Base-by-base conservation (phyloP, 2,113 vertebrate genomes). In the Pollimyrus isidori region DNA sequence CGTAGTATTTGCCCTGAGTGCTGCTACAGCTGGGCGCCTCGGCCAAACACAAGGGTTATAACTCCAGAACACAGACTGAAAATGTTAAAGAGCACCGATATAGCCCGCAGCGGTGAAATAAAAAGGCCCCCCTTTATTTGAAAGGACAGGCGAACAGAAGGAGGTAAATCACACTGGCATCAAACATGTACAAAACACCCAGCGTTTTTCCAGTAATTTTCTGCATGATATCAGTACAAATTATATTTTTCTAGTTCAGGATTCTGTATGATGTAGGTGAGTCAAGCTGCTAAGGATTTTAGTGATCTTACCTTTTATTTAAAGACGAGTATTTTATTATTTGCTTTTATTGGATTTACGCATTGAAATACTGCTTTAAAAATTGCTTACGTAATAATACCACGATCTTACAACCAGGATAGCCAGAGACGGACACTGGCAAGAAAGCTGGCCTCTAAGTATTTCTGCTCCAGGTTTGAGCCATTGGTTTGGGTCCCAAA, bases 11-110 rank as follows among this genome's bases (percentile, higher is more conserved):
- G 91, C 91, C 89, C 89, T 90, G 92, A 90, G 91, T 91, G 92
- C 90, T 92, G 91, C 89, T 92, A 92, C 90, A 91, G 89, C 90
- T 90, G 88, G 90, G 91, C 91, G 91, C 92, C 91, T 89, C 50
- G 58, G 48, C 50, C 85, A 45, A 89, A 48, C 90, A 49, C 46
- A 88, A 83, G 65, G 90, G 90, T 92, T 92, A 89, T 90, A 91
- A 91, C 92, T 90, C 88, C 23, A 84, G 90, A 50, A 35, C 87
- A 90, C 82, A 88, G 82, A 87, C 62, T 92, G 91, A 82, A 95
- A 95, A 96, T 94, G 94, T 90, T 94, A 95, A 95, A 95, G 94
- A 94, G 93, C 94, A 93, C 90, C 90, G 69, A 26, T 65, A 76
- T 93, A 87, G 92, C 96, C 94, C 65, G 69, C 15, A 93, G 93